Evolutionary conservation across 2,888 invertebrate species (phyloP), one percentile per base, ranked within the genome.

Genomic region (Cinara cedri): DNA sequence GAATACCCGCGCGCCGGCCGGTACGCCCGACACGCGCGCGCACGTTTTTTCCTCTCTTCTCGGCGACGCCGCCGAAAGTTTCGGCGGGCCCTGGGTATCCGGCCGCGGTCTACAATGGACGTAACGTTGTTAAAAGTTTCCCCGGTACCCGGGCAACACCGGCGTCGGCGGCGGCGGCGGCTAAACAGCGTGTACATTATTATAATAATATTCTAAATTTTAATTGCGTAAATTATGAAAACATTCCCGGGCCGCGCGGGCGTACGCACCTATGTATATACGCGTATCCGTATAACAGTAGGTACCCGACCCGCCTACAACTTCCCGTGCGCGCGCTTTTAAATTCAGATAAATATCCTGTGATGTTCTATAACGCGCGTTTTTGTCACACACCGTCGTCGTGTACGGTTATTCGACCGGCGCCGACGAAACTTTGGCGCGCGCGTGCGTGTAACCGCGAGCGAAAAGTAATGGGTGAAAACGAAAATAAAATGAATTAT

Each of bases 181-280:
- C 44, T n/a, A n/a, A n/a, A n/a, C n/a, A n/a, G n/a, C n/a, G n/a
- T n/a, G n/a, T n/a, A n/a, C n/a, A n/a, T n/a, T n/a, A n/a, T n/a
- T n/a, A n/a, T n/a, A n/a, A n/a, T n/a, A n/a, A 26, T 19, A 26
- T 68, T 60, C 66, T 68, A 57, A 46, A 49, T 68, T 78, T 78
- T 66, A 78, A 78, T 78, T 78, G 76, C 76, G 66, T 68, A 49
- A 78, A 66, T 78, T 68, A 68, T 78, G 68, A 78, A 68, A 34
- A 60, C 65, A 55, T 55, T 66, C 21, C 34, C 34, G 60, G 21
- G 49, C 60, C 49, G 34, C 49, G 68, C n/a, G n/a, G n/a, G n/a
- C n/a, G n/a, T n/a, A n/a, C n/a, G 60, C 68, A 3, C 34, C 34
- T 6, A 2, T 78, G 57, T 51, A 42, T 34, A 34, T 34, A 34